phyloP scores from a whole-genome alignment of 2,888 invertebrate genomes.

The Morpho achilles region DNA sequence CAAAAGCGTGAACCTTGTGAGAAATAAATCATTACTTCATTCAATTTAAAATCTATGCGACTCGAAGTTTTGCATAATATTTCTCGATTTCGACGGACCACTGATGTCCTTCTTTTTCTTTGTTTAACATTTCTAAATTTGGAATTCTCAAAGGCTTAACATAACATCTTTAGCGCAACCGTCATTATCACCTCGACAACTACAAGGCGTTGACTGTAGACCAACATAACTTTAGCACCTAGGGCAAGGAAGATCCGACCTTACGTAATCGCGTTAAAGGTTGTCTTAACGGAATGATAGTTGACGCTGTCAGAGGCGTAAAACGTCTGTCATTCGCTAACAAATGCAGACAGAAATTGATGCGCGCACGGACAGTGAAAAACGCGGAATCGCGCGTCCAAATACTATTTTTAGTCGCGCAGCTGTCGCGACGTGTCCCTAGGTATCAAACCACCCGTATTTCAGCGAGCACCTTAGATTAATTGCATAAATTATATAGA shows the following conservation, averaged over 20 bases:
- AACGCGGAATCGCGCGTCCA: slow-evolving; percentile 72
- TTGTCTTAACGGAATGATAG: slow-evolving; percentile 24
- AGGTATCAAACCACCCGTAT: slow-evolving; percentile 49
- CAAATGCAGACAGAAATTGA: slow-evolving; percentile 75
- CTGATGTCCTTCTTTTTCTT: slow-evolving; percentile 15
- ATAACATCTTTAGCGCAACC: slow-evolving; percentile 58
- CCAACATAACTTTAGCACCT: slow-evolving; percentile 21
- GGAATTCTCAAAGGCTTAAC: slow-evolving; percentile 57
- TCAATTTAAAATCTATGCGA: too few species aligned
- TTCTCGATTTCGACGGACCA: slow-evolving; percentile 19
- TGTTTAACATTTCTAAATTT: slow-evolving; percentile 50
- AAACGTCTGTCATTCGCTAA: slow-evolving; percentile 76
- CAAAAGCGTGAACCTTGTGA: too few species aligned
- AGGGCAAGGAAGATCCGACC: slow-evolving; percentile 31
- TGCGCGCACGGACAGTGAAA: slow-evolving; percentile 74
- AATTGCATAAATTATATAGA: slow-evolving; percentile 33
- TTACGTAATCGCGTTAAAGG: slow-evolving; percentile 30
- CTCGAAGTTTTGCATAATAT: neutral
- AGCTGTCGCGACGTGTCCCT: slow-evolving; percentile 65
- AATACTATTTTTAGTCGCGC: slow-evolving; percentile 60
- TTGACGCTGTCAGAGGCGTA: slow-evolving; percentile 53
- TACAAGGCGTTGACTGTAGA: slow-evolving; percentile 51
- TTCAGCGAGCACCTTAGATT: slow-evolving; percentile 36
- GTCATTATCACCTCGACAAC: slow-evolving; percentile 63
- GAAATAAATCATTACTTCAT: too few species aligned